These are phyloP conservation scores for Pentalonia nigronervosa DNA, from an alignment of 1,140 invertebrate genomes.

Conservation along the genomic window DNA sequence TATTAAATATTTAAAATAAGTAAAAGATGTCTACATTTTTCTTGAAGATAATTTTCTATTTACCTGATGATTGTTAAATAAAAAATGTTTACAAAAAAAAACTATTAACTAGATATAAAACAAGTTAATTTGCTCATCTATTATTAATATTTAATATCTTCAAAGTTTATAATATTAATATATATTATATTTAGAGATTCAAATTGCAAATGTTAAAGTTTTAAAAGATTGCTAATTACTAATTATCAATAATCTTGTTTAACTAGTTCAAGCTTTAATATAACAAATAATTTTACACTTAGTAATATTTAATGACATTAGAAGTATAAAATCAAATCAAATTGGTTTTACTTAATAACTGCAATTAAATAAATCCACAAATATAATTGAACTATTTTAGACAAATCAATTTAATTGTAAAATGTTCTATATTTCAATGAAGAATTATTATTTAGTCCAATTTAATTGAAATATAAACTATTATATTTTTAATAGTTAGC, in stretches of 20 bases:
- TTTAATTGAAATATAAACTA: neutral
- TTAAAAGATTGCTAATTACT: neutral
- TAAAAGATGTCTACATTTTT: too few relatives aligned
- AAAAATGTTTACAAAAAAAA: too few relatives aligned
- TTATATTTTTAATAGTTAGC: neutral
- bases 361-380: neutral
- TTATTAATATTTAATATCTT: neutral
- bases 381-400: neutral
- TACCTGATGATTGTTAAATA: too few relatives aligned
- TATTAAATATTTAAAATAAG: too few relatives aligned
- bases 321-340: neutral
- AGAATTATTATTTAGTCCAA: neutral
- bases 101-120: neutral
- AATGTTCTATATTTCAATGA: neutral
- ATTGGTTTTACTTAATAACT: neutral
- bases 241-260: neutral
- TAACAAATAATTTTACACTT: neutral
- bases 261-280: neutral
- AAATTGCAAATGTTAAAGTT: conserved; percentile 11
- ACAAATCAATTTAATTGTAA: neutral
- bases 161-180: neutral
- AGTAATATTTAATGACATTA: neutral
- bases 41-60: too few relatives aligned
- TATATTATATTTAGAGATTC: neutral
- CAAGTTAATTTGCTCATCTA: neutral